A percentile compares a stretch with the other conserved stretches of the same genome.
phyloP scores from a whole-genome alignment of 2,888 invertebrate genomes.

The Scaptomyza cyrtandrae region DNA sequence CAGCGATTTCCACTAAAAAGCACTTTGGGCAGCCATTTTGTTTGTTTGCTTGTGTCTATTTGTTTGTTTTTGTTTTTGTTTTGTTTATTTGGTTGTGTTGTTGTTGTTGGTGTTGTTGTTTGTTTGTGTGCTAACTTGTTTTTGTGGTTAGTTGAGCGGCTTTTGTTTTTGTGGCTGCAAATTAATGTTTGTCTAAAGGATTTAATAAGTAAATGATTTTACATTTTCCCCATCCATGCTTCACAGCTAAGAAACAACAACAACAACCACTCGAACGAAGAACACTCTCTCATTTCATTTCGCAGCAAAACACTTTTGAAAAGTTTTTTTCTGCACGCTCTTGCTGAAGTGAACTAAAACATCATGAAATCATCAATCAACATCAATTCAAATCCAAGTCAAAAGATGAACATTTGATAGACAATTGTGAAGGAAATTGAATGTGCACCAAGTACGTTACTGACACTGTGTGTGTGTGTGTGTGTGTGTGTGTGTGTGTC shows the following conservation, averaged over 20 bases:
- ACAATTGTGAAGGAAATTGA: conserved; percentile 55
- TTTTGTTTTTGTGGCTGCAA: conserved; percentile 69
- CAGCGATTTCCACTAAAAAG: conserved; percentile 43
- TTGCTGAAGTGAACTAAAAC: conserved; percentile 7
- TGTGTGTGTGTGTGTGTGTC: conserved; percentile 5
- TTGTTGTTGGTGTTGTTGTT: conserved; percentile 21
- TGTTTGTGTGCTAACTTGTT: conserved; percentile 48
- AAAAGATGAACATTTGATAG: conserved; percentile 56
- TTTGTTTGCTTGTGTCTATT: conserved; percentile 41
- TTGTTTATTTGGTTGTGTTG: conserved; percentile 35
- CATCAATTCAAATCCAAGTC: conserved; percentile 70
- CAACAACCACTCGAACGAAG: not conserved
- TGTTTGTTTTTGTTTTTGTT: conserved; percentile 46
- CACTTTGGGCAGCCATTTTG: conserved; percentile 60
- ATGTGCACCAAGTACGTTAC: conserved; percentile 16
- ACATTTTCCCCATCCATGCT: conserved; percentile 39
- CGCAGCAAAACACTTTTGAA: not conserved
- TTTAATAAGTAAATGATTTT: conserved; percentile 80
- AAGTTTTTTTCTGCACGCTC: not conserved
- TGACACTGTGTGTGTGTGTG: conserved; percentile 1
- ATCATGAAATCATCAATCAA: conserved; percentile 70
- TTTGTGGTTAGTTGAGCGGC: conserved; percentile 55
- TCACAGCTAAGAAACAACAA: not conserved
- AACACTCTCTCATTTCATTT: not conserved
- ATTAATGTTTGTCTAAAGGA: conserved; percentile 77